phyloP scores from a whole-genome alignment of 2,888 invertebrate genomes.

The Sminthurides aquaticus region DNA sequence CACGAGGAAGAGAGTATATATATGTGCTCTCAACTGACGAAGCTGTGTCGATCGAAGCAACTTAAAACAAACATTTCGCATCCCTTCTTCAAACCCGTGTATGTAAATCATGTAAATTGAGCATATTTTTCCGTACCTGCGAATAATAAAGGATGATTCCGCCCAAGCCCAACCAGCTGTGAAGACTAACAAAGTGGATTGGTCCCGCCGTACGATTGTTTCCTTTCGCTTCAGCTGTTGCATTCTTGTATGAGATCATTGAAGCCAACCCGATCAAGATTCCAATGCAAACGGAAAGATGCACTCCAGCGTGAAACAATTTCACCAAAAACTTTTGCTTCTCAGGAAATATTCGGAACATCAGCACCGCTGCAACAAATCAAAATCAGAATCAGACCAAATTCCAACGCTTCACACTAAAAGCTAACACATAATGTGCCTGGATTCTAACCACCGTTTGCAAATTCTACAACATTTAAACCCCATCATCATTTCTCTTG shows the following conservation, averaged over 20 bases:
- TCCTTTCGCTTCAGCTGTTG: not conserved
- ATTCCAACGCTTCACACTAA: not conserved
- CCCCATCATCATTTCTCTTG: too few species aligned
- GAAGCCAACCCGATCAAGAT: conserved; percentile 12
- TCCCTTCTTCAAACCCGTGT: too few species aligned
- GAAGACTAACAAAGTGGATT: conserved; percentile 35
- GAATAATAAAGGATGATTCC: conserved; percentile 38
- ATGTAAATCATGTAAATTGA: too few species aligned
- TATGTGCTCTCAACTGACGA: too few species aligned
- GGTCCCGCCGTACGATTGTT: not conserved
- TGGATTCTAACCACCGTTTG: too few species aligned
- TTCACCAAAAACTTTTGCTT: conserved; percentile 39
- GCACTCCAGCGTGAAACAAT: conserved; percentile 38
- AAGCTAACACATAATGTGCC: too few species aligned
- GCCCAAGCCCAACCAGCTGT: conserved; percentile 41
- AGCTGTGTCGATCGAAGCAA: too few species aligned
- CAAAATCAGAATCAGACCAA: conserved; percentile 2
- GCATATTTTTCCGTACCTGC: too few species aligned
- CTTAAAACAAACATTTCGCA: too few species aligned
- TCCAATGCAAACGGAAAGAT: conserved; percentile 33
- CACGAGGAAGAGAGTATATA: too few species aligned
- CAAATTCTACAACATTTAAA: too few species aligned
- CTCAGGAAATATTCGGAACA: conserved; percentile 38
- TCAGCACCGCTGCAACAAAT: conserved; percentile 28
- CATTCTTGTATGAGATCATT: conserved; percentile 16